Base-by-base conservation (phyloP, 2,797 vertebrate species). In the Hippoglossus hippoglossus region DNA sequence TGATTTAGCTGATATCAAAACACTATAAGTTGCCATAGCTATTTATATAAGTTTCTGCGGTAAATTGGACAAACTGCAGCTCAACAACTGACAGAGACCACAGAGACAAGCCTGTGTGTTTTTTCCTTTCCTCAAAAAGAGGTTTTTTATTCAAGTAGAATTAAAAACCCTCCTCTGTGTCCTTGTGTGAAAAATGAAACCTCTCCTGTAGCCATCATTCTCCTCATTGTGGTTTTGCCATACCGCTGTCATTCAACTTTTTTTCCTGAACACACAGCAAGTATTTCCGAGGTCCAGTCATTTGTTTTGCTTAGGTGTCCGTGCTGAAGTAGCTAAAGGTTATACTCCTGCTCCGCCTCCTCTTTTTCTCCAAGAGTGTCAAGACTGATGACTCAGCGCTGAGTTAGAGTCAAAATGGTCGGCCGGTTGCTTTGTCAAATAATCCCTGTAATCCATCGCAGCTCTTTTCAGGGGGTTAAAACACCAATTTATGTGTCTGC, bases 361-460 rank as follows among this genome's bases (percentile, higher is more conserved):
- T 65, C 53, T 13, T 63, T 41, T 55, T 49, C 71, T 67, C 49
- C 0, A 0, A 16, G 55, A 52, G 77, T 67, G 9, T 63, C 22
- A 83, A 67, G 67, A 91, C 83, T 71, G 65, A 89, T 81, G 82
- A 89, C 21, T 46, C 79, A 85, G 78, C 81, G 78, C 86, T 81
- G 84, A 84, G 67, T 78, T 83, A 54, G 53, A 65, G 57, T 81
- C 64, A 73, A 82, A 85, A 81, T 55, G 31, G 67, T 75, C 60
- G 58, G 34, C 61, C 12, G 15, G 84, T 72, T 62, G 78, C 72
- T 73, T 71, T 75, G 71, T 83, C 77, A 87, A 86, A 85, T 89
- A 90, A 88, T 83, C 80, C 71, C 46, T 74, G 44, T 83, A 87
- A 90, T 89, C 86, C 75, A 66, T 75, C 80, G 79, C 77, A 73